Evolutionary conservation across 2,797 vertebrate genomes (phyloP), one percentile per base, ranked within the genome.

Genomic region (Enteromius trimaculatus): DNA sequence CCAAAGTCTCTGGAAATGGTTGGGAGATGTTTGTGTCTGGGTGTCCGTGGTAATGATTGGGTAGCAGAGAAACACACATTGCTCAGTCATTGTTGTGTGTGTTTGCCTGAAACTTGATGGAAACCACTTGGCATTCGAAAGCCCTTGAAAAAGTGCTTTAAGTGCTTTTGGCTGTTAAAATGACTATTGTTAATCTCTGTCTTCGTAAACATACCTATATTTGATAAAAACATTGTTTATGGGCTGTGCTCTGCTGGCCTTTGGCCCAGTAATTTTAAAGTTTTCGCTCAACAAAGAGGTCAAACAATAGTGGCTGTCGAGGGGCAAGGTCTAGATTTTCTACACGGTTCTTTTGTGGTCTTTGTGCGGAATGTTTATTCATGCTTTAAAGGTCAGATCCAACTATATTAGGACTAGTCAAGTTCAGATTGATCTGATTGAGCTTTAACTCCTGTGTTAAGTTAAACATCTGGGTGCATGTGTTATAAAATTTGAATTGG

Each of bases 21-120:
- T 31, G 49, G 66, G 55, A 29, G 42, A 75, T 75, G 62, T 69
- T 83, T 83, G 64, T 64, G 53, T 83, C 60, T 42, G 37, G 70
- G 9, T 80, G 62, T 49, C 64, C 5, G 51, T 68, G 37, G 13
- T 76, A 66, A 77, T 76, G 23, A 44, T 82, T 51, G 37, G 70
- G 44, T 75, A 21, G 44, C n/a, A 1, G 44, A 74, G 69, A 64
- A 51, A 65, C 47, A 17, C 70, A 39, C 29, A 23, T 75, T 62
- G 31, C 1, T 34, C 8, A 37, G 21, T 37, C 42, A 11, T 80
- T 69, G 78, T 80, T 13, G 55, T 37, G 26, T 79, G 51, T 81
- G 80, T 81, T 65, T 71, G 16, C 21, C 39, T 3, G 7, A 23
- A 49, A 31, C 26, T 72, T 71, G 34, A 69, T 60, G 23, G 19